Percentiles rank a stretch among this genome's conserved stretches.
These are phyloP conservation scores for Raphicerus campestris DNA, from an alignment of 2,113 vertebrate genomes.

Conservation along the genomic window DNA sequence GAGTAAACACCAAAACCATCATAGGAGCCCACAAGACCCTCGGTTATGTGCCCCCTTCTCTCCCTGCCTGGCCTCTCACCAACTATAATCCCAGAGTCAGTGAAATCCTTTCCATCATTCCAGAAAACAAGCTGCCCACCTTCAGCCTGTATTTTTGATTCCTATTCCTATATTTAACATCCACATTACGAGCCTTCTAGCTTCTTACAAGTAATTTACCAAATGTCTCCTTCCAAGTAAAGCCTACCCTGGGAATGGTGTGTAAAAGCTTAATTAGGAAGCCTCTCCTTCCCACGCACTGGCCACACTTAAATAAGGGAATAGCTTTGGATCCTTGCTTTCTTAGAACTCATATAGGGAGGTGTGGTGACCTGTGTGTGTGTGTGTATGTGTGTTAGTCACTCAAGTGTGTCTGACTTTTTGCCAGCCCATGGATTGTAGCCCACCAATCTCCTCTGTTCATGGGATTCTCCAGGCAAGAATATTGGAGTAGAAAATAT, in stretches of 20 bases:
- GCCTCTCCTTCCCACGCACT: not conserved
- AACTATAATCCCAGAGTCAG: rapidly evolving
- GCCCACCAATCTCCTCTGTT: not conserved
- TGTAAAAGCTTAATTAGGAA: too few species aligned
- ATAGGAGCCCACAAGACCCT: too few species aligned
- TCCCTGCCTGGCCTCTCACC: not conserved
- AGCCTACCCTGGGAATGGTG: too few species aligned
- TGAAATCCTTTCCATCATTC: not conserved
- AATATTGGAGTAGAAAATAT: not conserved
- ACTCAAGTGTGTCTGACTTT: not conserved
- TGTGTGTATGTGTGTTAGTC: not conserved
- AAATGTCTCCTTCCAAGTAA: not conserved
- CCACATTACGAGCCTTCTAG: not conserved
- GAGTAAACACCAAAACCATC: not conserved
- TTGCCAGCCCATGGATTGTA: not conserved
- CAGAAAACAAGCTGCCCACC: too few species aligned
- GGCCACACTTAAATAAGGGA: not conserved
- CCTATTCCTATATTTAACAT: not conserved
- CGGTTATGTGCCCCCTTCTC: rapidly evolving
- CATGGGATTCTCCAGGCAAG: not conserved
- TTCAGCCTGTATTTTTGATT: not conserved
- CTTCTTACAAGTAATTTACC: not conserved
- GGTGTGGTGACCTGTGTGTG: not conserved
- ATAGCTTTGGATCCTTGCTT: not conserved
- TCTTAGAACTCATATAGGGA: not conserved